A percentile compares a stretch with the other conserved stretches of the same genome.
phyloP scores from a whole-genome alignment of 1,140 invertebrate genomes.

The Drosophila carrolli region DNA sequence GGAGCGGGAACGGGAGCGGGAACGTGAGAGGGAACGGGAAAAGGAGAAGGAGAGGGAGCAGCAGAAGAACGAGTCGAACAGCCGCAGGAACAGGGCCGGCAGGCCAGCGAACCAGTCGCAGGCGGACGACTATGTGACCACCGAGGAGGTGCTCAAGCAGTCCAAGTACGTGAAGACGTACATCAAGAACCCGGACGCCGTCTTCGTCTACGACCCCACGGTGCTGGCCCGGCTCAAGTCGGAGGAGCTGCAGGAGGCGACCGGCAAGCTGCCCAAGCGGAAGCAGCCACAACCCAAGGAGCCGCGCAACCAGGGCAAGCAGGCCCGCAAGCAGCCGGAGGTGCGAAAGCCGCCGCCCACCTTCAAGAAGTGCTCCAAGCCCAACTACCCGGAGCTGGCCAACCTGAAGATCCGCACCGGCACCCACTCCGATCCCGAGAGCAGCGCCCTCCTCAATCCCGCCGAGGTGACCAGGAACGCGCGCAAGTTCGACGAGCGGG shows the following conservation, averaged over 20 bases:
- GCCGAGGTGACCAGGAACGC: conserved; percentile 81
- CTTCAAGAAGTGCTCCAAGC: conserved; percentile 79
- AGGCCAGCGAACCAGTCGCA: neutral
- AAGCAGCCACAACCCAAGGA: conserved; percentile 37
- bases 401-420: conserved; percentile 80
- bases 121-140: conserved; percentile 76
- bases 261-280: conserved; percentile 45
- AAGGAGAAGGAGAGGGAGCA: conserved; percentile 58
- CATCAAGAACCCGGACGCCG: conserved; percentile 82
- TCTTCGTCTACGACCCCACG: conserved; percentile 81
- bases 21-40: conserved; percentile 57
- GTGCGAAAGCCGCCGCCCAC: conserved; percentile 16
- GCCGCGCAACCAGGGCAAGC: neutral
- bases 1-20: conserved; percentile 61
- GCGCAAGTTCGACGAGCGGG: conserved; percentile 81
- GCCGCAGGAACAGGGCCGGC: conserved; percentile 34
- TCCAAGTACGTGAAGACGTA: conserved; percentile 84
- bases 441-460: conserved; percentile 61
- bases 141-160: conserved; percentile 83
- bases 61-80: conserved; percentile 63
- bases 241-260: conserved; percentile 62
- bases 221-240: conserved; percentile 71
- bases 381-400: conserved; percentile 83
- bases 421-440: conserved; percentile 48
- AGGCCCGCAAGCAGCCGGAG: conserved; percentile 19